A percentile compares a stretch with the other conserved stretches of the same genome.
Conservation (phyloP, 2,113 vertebrate species). For the Rutilus rutilus region DNA sequence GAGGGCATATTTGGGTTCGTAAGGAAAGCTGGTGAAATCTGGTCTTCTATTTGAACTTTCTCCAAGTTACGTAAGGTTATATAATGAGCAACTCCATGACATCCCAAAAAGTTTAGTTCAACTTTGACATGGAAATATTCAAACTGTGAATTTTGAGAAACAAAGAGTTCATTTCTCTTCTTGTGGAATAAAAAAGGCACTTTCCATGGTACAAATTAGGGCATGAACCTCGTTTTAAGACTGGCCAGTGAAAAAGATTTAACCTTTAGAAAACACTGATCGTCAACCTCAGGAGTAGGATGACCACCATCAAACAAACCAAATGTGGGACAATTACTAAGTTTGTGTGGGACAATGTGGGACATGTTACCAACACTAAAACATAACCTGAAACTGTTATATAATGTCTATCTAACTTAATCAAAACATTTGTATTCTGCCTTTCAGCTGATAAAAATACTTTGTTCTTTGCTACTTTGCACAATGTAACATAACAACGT, state of each 20-base stretch:
- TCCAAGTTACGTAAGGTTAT: too few species aligned
- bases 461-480: too few species aligned
- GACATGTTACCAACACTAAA: too few species aligned
- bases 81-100: conserved; percentile 30
- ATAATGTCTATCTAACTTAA: too few species aligned
- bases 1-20: conserved; percentile 24
- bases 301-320: too few species aligned
- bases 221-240: background rate
- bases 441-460: too few species aligned
- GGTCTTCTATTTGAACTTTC: conserved; percentile 20
- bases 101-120: conserved; percentile 3
- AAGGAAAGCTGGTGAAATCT: conserved; percentile 37
- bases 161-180: background rate
- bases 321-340: too few species aligned
- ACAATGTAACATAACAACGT: too few species aligned
- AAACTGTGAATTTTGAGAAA: background rate
- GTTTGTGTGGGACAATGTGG: too few species aligned
- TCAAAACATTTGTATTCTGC: too few species aligned
- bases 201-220: background rate
- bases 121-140: background rate
- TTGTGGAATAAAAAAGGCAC: background rate
- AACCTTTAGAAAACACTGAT: background rate
- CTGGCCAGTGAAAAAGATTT: background rate
- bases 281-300: background rate
- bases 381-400: too few species aligned